A percentile compares a stretch with the other conserved stretches of the same genome.
phyloP scores from a whole-genome alignment of 2,888 invertebrate species.

The Drosophila kanekoi region DNA sequence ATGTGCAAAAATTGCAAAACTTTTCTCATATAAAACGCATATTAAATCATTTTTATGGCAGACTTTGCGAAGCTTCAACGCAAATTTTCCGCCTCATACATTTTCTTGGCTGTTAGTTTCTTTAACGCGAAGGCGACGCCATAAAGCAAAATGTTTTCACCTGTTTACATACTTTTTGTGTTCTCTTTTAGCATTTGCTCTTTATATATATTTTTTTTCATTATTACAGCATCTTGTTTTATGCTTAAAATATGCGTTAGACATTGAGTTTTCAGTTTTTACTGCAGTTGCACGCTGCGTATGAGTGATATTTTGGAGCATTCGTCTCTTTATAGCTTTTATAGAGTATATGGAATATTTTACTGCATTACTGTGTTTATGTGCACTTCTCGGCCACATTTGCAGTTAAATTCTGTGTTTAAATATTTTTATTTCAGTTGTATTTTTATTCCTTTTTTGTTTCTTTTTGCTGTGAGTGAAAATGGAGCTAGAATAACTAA shows the following conservation, averaged over 20 bases:
- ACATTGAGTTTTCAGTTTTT: conserved; percentile 7
- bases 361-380: conserved; percentile 20
- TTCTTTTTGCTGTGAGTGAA: background rate
- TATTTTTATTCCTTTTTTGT: background rate
- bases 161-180: conserved; percentile 41
- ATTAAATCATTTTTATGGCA: conserved; percentile 80
- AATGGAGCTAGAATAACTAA: too few relatives aligned
- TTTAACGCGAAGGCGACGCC: background rate
- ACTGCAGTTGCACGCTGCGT: conserved; percentile 32
- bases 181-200: conserved; percentile 11
- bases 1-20: conserved; percentile 79
- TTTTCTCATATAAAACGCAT: conserved; percentile 78
- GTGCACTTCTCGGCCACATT: conserved; percentile 24
- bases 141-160: conserved; percentile 45
- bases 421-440: conserved; percentile 13
- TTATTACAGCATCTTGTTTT: conserved; percentile 49
- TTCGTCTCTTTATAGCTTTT: conserved; percentile 41
- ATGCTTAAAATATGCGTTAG: conserved; percentile 33
- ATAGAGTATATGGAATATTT: conserved; percentile 19
- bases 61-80: conserved; percentile 36
- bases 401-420: conserved; percentile 15
- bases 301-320: conserved; percentile 46
- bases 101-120: conserved; percentile 58
- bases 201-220: conserved; percentile 41
- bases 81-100: conserved; percentile 47